Conservation (phyloP, 2,888 invertebrate genomes). For the Therioaphis trifolii region DNA sequence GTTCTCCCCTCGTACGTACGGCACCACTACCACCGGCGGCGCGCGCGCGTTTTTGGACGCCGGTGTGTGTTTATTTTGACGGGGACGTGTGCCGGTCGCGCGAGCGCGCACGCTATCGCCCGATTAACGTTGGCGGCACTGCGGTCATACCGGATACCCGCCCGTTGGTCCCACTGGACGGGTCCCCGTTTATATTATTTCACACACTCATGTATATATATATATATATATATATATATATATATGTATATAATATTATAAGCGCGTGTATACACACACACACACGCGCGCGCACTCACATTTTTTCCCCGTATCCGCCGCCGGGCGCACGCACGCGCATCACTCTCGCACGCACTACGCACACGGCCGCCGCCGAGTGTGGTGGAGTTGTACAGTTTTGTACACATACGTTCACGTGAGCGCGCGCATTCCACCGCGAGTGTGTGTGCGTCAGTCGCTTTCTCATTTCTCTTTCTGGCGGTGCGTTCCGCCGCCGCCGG, state of each 20-base stretch:
- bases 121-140: conserved; percentile 58
- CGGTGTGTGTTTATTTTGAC: conserved; percentile 51
- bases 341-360: background rate
- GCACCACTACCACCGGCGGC: background rate
- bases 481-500: conserved; percentile 50
- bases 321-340: conserved; percentile 37
- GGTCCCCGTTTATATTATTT: conserved; percentile 38
- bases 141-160: conserved; percentile 53
- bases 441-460: conserved; percentile 54
- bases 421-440: conserved; percentile 50
- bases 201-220: background rate
- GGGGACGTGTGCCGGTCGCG: conserved; percentile 16
- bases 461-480: conserved; percentile 63
- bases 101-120: conserved; percentile 5
- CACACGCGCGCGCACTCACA: too few species aligned
- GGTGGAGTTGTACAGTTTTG: background rate
- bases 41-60: background rate
- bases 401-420: conserved; percentile 56
- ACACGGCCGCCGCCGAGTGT: too few species aligned
- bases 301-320: conserved; percentile 21
- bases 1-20: background rate
- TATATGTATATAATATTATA: too few species aligned
- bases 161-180: conserved; percentile 58
- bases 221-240: too few species aligned
- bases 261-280: too few species aligned